Conservation (phyloP, 2,113 vertebrate genomes). For the Phalacrocorax brasilianus region DNA sequence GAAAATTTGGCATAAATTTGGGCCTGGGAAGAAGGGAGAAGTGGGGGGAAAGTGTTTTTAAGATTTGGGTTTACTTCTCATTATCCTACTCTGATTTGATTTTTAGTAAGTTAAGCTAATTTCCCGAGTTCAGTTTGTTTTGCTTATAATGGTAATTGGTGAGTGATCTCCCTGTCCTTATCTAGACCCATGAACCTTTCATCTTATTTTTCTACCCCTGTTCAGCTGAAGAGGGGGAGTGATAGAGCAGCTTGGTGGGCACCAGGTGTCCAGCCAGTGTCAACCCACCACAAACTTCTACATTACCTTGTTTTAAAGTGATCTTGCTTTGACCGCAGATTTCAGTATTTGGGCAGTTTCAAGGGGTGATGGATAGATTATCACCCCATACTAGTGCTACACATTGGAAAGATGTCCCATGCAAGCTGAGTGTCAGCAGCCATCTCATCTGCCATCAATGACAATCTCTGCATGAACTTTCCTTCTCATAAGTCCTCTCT, state of each 20-base stretch:
- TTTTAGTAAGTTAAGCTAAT: not conserved
- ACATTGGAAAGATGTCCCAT: fast-evolving
- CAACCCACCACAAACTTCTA: not conserved
- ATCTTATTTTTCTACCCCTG: not conserved
- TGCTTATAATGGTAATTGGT: not conserved
- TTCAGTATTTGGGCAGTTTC: not conserved
- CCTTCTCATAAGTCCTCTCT: not conserved
- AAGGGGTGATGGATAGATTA: not conserved
- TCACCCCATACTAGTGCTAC: not conserved
- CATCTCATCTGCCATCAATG: not conserved
- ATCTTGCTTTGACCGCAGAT: not conserved
- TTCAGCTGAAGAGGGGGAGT: not conserved
- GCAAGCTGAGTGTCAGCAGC: not conserved
- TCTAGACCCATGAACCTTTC: not conserved
- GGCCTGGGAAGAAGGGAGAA: not conserved
- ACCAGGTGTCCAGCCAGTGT: not conserved
- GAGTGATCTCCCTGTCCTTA: not conserved
- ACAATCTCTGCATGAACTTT: not conserved
- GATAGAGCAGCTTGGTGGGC: not conserved
- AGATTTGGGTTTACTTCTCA: not conserved
- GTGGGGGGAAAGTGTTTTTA: not conserved
- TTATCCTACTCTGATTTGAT: not conserved
- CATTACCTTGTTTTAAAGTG: not conserved
- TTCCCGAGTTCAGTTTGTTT: not conserved
- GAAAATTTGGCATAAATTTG: not conserved